Percentiles rank a stretch among this genome's conserved stretches.
Conservation (phyloP, 2,113 vertebrate genomes). For the Dryoscopus gambensis region DNA sequence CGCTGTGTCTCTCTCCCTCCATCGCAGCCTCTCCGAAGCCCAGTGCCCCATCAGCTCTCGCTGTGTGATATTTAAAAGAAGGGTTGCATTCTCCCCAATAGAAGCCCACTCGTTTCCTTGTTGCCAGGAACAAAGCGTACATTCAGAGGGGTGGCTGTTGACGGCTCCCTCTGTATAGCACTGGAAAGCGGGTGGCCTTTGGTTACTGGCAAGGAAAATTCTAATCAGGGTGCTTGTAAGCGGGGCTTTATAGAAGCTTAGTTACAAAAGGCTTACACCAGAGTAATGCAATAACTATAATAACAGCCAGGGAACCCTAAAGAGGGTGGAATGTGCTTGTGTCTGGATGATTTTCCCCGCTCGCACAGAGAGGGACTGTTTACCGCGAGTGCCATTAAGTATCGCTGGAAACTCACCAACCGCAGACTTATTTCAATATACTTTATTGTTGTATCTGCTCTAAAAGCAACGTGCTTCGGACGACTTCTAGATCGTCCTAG, state of each 20-base stretch:
- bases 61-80: conserved; percentile 75
- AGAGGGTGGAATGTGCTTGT: conserved; percentile 65
- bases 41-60: conserved; percentile 58
- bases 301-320: conserved; percentile 60
- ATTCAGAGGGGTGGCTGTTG: conserved; percentile 74
- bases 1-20: neutral
- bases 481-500: neutral
- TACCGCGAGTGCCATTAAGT: conserved; percentile 63
- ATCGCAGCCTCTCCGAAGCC: conserved; percentile 31
- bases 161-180: conserved; percentile 63
- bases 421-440: conserved; percentile 64
- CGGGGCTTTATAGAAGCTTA: conserved; percentile 65
- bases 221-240: conserved; percentile 63
- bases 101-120: conserved; percentile 75
- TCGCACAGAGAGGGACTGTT: conserved; percentile 70
- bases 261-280: conserved; percentile 68
- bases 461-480: conserved; percentile 32
- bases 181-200: conserved; percentile 69
- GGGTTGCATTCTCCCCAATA: conserved; percentile 74
- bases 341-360: conserved; percentile 71
- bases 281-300: conserved; percentile 64
- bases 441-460: conserved; percentile 55
- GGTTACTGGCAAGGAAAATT: conserved; percentile 65
- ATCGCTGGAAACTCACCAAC: conserved; percentile 67
- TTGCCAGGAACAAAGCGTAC: conserved; percentile 77